phyloP scores from a whole-genome alignment of 2,113 vertebrate genomes.

The Scolopax mira region DNA sequence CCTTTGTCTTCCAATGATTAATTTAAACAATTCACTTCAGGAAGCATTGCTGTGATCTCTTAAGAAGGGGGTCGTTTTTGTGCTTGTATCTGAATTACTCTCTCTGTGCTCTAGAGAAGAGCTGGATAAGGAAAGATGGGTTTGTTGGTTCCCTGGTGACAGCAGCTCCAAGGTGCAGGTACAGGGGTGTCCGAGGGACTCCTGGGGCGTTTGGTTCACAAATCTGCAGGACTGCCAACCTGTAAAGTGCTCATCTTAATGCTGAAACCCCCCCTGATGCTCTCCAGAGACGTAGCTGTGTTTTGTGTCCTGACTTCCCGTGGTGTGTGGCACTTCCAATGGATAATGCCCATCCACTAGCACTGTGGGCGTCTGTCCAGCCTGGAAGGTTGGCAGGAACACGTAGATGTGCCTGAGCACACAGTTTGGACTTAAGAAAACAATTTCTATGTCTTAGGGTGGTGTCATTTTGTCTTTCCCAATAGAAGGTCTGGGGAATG shows the following conservation, averaged over 20 bases:
- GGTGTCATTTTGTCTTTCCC: neutral
- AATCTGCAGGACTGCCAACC: neutral
- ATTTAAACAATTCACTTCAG: neutral
- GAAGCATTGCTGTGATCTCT: neutral
- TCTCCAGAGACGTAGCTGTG: neutral
- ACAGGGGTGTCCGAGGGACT: neutral
- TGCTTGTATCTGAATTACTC: neutral
- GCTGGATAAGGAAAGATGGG: neutral
- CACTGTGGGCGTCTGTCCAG: neutral
- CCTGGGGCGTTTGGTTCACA: neutral
- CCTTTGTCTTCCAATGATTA: neutral
- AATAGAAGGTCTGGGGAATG: neutral
- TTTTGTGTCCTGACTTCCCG: neutral
- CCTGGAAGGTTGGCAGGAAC: neutral
- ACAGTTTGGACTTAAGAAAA: neutral
- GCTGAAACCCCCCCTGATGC: neutral
- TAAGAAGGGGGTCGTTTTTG: neutral
- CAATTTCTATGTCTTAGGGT: accelerated
- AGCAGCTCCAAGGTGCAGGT: neutral
- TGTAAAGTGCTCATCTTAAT: neutral
- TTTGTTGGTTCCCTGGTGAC: neutral
- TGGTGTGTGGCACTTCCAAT: neutral
- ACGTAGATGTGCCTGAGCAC: neutral
- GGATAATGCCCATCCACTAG: neutral
- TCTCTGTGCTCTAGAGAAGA: neutral